Base-by-base conservation (phyloP, 1,140 invertebrate species). In the Papilio glaucus region DNA sequence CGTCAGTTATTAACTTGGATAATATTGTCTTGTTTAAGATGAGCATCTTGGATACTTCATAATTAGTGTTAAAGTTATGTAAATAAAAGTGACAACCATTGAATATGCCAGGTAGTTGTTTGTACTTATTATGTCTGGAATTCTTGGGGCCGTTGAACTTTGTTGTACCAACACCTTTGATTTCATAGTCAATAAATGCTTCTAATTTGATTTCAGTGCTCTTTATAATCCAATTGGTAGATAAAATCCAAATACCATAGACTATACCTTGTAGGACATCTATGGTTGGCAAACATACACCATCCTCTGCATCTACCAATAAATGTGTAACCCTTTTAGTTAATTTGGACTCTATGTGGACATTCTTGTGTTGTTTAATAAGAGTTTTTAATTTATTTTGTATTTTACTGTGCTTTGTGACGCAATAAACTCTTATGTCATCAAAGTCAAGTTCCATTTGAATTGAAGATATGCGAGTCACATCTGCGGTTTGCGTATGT, bases 31-130 rank as follows among this genome's bases (percentile, higher is more conserved):
- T 96, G 1, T 92, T 94, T 6, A 96, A 85, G 9, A 93, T 83
- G 9, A 96, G 57, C 0, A 76, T 69, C 45, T 88, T 93, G 7
- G 93, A 89, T 49, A 94, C 93, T 72, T 94, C 86, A 62, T 83
- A 85, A 83, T 95, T 95, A 2, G 79, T 89, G 8, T 93, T 94
- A 62, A 95, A 94, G 67, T 92, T 89, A 72, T 93, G 85, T 73
- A 97, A 94, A 84, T 95, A 96, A 80, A 98, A 96, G 75, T 95
- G 93, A 65, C 96, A 96, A 0, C 96, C 96, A 82, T 96, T 94
- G 85, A 98, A 97, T 29, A 98, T 85, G 2, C 95, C 93, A 4
- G 96, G 96, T 7, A 89, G 73, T 63, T 76, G 95, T 88, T 95
- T 96, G 86, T 85, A 94, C 90, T 85, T 91, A 24, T 89, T 92